Conservation (phyloP, 2,888 invertebrate species). For the Phalera bucephala region DNA sequence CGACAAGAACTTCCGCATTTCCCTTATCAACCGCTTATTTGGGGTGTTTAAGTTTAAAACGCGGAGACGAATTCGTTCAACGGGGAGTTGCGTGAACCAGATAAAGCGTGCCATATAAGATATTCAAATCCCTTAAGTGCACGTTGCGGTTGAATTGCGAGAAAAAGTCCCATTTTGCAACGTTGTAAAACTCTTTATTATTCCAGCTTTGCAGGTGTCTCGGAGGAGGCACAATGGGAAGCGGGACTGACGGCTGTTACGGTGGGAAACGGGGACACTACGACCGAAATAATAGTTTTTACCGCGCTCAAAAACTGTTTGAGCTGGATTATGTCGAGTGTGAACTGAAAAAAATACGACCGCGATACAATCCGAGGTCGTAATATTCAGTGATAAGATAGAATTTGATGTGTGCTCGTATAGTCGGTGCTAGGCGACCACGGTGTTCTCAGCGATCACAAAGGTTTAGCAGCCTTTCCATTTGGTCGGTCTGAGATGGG, state of each 20-base stretch:
- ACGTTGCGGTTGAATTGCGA: constrained; percentile 79
- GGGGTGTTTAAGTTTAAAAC: constrained; percentile 63
- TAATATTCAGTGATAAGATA: constrained; percentile 11
- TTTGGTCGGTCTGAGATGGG: no score
- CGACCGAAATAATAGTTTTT: constrained; percentile 52
- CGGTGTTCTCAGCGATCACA: no score
- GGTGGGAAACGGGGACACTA: constrained; percentile 36
- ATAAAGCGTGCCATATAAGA: constrained; percentile 77
- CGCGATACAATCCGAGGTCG: constrained; percentile 11
- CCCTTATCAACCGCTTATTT: constrained; percentile 21
- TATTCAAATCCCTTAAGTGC: constrained; percentile 83
- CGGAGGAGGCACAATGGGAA: constrained; percentile 62
- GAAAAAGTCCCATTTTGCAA: constrained; percentile 80
- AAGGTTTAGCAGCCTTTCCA: no score
- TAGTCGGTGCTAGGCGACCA: no score
- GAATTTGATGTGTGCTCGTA: no score
- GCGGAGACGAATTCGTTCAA: constrained; percentile 59
- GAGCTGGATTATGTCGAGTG: constrained; percentile 21
- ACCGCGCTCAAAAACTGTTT: constrained; percentile 33
- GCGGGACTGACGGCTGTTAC: constrained; percentile 54
- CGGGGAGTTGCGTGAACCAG: constrained; percentile 63
- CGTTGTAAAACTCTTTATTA: constrained; percentile 81
- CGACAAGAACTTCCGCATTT: background rate
- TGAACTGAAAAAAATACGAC: constrained; percentile 19
- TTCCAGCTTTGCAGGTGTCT: constrained; percentile 78